phyloP scores from a whole-genome alignment of 2,113 vertebrate genomes.

The Eulemur rufifrons region DNA sequence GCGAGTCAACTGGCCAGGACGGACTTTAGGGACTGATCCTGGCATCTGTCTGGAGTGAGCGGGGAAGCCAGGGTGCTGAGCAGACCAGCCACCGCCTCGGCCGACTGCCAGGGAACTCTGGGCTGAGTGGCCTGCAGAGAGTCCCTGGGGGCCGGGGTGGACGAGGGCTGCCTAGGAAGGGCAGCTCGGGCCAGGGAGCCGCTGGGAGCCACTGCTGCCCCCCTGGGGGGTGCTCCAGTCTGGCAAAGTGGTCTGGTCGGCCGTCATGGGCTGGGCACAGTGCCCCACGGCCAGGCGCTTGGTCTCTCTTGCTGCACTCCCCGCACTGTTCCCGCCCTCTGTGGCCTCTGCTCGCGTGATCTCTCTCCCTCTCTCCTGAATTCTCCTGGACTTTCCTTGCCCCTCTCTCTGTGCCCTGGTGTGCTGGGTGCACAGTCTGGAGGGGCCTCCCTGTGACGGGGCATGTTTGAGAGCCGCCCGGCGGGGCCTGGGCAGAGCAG shows the following conservation, averaged over 20 bases:
- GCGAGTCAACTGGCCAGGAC: neutral
- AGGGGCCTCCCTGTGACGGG: neutral
- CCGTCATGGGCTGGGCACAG: rapidly evolving
- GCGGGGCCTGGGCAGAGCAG: neutral
- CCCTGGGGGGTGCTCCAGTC: neutral
- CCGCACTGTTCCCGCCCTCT: no score
- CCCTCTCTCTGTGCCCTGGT: neutral
- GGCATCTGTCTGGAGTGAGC: neutral
- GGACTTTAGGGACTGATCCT: neutral
- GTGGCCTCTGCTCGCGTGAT: neutral
- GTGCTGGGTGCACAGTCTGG: neutral
- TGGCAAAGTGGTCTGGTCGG: neutral
- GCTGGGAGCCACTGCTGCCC: neutral
- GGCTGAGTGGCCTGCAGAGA: neutral
- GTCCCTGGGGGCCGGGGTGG: rapidly evolving
- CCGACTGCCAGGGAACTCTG: neutral
- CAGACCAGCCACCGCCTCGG: neutral
- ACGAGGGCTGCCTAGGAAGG: neutral
- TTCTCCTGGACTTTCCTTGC: neutral
- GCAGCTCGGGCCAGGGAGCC: neutral
- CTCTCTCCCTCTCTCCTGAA: neutral
- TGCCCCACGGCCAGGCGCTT: neutral
- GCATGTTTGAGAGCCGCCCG: neutral
- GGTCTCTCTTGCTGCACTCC: no score
- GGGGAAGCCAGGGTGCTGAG: neutral